Base-by-base conservation (phyloP, 2,113 vertebrate genomes). In the Notechis scutatus region DNA sequence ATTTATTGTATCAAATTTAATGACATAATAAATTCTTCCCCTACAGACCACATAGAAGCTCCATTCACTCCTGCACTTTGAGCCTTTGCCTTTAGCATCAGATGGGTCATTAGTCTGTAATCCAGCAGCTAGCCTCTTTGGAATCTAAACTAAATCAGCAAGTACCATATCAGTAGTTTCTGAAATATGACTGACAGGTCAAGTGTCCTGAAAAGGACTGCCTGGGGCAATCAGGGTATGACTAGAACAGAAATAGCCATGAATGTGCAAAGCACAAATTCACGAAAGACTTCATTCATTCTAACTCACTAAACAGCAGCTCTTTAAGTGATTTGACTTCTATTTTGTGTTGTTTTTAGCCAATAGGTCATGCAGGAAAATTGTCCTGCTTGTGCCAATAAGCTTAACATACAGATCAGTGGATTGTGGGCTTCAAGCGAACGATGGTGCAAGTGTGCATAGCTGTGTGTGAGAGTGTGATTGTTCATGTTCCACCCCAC, bases 71-170 rank as follows among this genome's bases (percentile, higher is more conserved):
- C 96, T 96, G 97, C 97, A 98, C 97, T 98, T 97, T 97, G 98
- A 97, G 97, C 97, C 95, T 97, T 98, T 97, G 97, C 98, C 97
- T 97, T 98, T 94, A 98, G 98, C 97, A 93, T 97, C 96, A 95
- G 97, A 98, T 98, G 97, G 97, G 97, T 98, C 97, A 98, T 98
- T 98, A 98, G 97, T 96, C 96, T 97, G 97, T 97, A 97, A 98
- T 98, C 97, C 97, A 98, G 94, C 95, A 97, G 96, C 94, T 34
- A 86, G 96, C 96, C 96, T 97, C 96, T 97, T 97, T 94, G 57
- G 96, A 97, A 96, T 97, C 97, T 97, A 97, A 98, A 97, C 97
- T 97, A 96, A 96, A 97, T 97, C 97, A 97, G 96, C 94, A 96
- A 97, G 96, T 93, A 96, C 96, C 97, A 94, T 97, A 97, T 97